phyloP scores from a whole-genome alignment of 2,888 invertebrate genomes.

The Cremastobaeus sp. region DNA sequence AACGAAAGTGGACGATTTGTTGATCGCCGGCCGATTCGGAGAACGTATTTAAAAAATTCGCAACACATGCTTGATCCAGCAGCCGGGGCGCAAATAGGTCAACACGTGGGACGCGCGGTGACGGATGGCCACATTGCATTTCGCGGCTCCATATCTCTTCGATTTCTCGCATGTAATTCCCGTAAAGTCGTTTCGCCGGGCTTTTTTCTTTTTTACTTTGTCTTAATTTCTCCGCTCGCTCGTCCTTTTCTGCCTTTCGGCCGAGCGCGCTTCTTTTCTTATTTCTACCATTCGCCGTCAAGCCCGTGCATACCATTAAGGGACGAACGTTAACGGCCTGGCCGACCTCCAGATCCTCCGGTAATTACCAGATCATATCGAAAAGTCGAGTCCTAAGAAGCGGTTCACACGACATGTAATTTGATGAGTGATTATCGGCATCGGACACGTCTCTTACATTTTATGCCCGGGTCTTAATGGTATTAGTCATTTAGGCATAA shows the following conservation, averaged over 20 bases:
- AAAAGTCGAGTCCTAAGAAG: conserved; percentile 63
- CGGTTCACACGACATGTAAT: conserved; percentile 58
- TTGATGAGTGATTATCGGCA: conserved; percentile 55
- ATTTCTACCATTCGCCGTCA: conserved; percentile 66
- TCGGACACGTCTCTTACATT: conserved; percentile 23
- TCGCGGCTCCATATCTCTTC: conserved; percentile 77
- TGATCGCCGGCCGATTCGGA: conserved; percentile 49
- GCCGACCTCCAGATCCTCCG: conserved; percentile 70
- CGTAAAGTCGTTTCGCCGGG: conserved; percentile 75
- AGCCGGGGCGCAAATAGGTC: conserved; percentile 54
- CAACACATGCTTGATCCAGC: conserved; percentile 49
- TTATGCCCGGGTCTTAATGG: conserved; percentile 25
- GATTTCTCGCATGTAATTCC: conserved; percentile 78
- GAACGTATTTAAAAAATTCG: conserved; percentile 54
- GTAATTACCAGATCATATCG: conserved; percentile 74
- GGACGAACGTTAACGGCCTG: conserved; percentile 71
- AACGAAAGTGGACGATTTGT: conserved; percentile 55
- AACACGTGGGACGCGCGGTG: conserved; percentile 71
- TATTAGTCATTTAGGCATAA: conserved; percentile 37
- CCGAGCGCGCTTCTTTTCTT: conserved; percentile 52
- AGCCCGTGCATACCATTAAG: conserved; percentile 73
- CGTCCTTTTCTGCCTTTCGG: conserved; percentile 20
- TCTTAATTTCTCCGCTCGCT: conserved; percentile 67
- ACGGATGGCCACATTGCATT: conserved; percentile 78
- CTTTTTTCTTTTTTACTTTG: conserved; percentile 63